These are phyloP conservation scores for Girardia tigrina DNA, from an alignment of 2,888 invertebrate genomes.

Conservation along the genomic window DNA sequence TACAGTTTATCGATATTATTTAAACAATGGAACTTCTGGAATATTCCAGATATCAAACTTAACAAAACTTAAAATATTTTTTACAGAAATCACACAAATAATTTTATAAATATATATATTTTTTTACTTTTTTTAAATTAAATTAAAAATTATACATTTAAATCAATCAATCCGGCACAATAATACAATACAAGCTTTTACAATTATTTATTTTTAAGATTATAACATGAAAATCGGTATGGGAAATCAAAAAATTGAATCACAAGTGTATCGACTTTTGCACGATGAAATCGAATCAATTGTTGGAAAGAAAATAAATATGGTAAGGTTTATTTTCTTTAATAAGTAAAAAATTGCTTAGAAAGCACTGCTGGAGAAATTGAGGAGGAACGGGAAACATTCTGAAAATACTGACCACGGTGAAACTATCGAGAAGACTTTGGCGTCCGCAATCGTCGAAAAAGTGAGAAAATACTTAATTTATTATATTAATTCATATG, in stretches of 20 bases:
- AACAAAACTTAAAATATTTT: too few species aligned
- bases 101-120: too few species aligned
- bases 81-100: too few species aligned
- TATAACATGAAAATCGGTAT: background rate
- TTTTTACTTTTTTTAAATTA: too few species aligned
- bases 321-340: background rate
- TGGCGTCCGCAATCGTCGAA: background rate
- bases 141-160: too few species aligned
- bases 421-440: background rate
- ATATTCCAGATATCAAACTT: too few species aligned
- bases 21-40: too few species aligned
- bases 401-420: background rate
- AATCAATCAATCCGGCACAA: too few species aligned
- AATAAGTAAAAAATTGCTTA: background rate
- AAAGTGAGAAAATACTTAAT: background rate
- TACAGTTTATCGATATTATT: too few species aligned
- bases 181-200: too few species aligned
- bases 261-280: background rate
- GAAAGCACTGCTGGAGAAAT: background rate
- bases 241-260: background rate
- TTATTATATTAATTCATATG: too few species aligned
- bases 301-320: background rate
- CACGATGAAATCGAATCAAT: background rate
- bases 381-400: background rate
- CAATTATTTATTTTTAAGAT: background rate